Base-by-base conservation (phyloP, 1,140 invertebrate genomes). In the Leptinotarsa texana region DNA sequence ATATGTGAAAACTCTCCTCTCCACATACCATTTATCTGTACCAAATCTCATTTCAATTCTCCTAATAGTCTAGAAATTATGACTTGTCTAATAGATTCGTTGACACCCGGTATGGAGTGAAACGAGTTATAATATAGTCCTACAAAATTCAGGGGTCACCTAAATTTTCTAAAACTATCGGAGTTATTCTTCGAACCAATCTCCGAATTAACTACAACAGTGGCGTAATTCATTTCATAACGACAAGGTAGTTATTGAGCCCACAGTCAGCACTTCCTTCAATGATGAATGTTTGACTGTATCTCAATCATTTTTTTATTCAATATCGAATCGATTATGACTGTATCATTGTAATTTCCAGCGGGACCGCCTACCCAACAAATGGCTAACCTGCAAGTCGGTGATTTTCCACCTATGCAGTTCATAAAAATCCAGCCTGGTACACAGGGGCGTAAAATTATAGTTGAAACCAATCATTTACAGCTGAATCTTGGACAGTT, bases 391-490 rank as follows among this genome's bases (percentile, higher is more conserved):
- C 4, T 75, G 61, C 18, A 17, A n/a, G 18, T 42, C 8, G 18
- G 48, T 18, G 22, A 63, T 4, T 13, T 63, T n/a, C 67, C 13
- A 18, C 66, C 24, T 22, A 75, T 72, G 63, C 62, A 73, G 18
- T 18, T 51, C 17, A 21, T 42, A 62, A 69, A 49, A 67, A n/a
- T 18, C 0, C 73, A 72, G 73, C 83, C 78, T 22, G 89, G 88
- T 2, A 88, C 81, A 0, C 3, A 49, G 42, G 90, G 90, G 0
- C 73, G 70, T 72, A 74, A 13, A 13, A 88, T 88, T 21, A 18
- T 51, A 42, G 85, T 91, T 0, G 85, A 86, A 74, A 87, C 88
- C 0, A 92, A 92, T 79, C 89, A 92, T 86, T 81, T 91, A 13
- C 24, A 79, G 27, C 78, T 92, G 0, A 80, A 83, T 18, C 82